These are phyloP conservation scores for Halictus ligatus DNA, from an alignment of 2,888 invertebrate genomes.

Conservation along the genomic window DNA sequence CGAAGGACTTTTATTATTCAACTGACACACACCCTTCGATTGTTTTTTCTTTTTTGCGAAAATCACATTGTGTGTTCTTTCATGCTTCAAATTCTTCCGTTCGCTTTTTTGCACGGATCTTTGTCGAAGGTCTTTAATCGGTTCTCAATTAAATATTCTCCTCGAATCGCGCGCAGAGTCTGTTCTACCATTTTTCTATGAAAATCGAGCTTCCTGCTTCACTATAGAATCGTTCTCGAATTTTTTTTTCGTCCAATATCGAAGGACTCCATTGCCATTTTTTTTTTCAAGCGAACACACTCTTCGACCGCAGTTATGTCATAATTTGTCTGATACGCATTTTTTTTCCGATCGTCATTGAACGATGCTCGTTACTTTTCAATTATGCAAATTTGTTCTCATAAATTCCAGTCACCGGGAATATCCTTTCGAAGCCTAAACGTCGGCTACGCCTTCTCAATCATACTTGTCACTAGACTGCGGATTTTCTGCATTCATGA, in stretches of 20 bases:
- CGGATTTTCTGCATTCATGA: too few relatives aligned
- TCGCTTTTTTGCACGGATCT: not conserved
- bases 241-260: not conserved
- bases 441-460: not conserved
- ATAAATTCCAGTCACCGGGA: not conserved
- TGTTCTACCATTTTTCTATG: not conserved
- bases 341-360: not conserved
- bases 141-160: not conserved
- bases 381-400: not conserved
- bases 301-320: not conserved
- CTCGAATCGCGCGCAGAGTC: not conserved
- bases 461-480: too few relatives aligned
- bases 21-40: not conserved
- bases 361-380: not conserved
- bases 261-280: not conserved
- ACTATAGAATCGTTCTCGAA: not conserved
- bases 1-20: not conserved
- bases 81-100: not conserved
- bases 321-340: not conserved
- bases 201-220: not conserved
- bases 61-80: not conserved
- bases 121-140: not conserved
- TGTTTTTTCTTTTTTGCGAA: not conserved
- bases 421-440: not conserved
- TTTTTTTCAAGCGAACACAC: not conserved